Evolutionary conservation across 2,888 invertebrate genomes (phyloP).

Genomic region (Perdita meconis): DNA sequence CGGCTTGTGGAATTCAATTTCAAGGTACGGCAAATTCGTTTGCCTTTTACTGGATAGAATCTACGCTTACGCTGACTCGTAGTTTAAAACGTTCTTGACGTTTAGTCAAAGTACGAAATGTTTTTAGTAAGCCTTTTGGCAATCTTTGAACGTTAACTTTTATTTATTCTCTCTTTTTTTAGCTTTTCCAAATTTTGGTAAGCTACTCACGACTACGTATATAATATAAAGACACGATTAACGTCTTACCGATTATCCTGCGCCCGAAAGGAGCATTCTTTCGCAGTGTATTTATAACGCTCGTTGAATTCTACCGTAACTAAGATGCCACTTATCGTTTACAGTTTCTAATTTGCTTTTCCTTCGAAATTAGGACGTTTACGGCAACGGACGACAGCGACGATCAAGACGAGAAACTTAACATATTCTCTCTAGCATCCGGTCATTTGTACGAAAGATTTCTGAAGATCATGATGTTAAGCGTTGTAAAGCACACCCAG

Average conservation of each 20-base stretch:
- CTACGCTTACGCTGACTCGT: slow-evolving; percentile 5
- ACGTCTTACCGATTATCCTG: background rate
- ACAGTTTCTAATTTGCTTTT: slow-evolving; percentile 11
- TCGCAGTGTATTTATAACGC: background rate
- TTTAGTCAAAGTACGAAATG: slow-evolving; percentile 43
- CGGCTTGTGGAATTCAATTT: slow-evolving; percentile 97
- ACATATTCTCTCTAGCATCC: slow-evolving; percentile 99
- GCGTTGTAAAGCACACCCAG: slow-evolving; percentile 97
- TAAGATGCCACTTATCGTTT: slow-evolving; percentile 1
- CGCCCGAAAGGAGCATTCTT: background rate
- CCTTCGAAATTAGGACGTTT: slow-evolving; percentile 80
- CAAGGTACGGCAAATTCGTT: slow-evolving; percentile 87
- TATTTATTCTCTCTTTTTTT: slow-evolving; percentile 74
- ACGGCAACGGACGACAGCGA: slow-evolving; percentile 85
- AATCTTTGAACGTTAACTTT: slow-evolving; percentile 67
- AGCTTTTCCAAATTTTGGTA: slow-evolving; percentile 83
- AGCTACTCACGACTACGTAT: slow-evolving; percentile 76
- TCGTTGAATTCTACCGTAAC: background rate
- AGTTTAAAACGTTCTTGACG: slow-evolving; percentile 20
- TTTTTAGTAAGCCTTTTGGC: slow-evolving; percentile 43
- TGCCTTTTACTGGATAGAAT: background rate
- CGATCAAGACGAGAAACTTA: slow-evolving; percentile 92
- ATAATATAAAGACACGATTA: slow-evolving; percentile 24
- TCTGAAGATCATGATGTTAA: slow-evolving; percentile 99
- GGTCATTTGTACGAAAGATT: slow-evolving; percentile 99